A percentile compares a stretch with the other conserved stretches of the same genome.
phyloP scores from a whole-genome alignment of 2,113 vertebrate species.

The Tychaedon coryphoeus region DNA sequence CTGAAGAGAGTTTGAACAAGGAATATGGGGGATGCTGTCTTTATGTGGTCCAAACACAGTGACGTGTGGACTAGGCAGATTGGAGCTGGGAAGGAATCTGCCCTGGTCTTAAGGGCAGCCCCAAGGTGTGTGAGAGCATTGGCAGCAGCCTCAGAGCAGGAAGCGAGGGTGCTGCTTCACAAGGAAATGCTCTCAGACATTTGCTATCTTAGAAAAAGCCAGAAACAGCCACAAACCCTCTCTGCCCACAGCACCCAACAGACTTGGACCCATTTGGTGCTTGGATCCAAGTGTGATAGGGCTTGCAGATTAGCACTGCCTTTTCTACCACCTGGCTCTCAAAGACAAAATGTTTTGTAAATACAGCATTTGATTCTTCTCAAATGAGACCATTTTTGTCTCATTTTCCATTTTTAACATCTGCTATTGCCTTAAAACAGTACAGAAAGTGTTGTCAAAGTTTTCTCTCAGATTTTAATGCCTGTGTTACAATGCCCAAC shows the following conservation, averaged over 20 bases:
- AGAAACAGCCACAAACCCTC: background rate
- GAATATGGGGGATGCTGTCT: background rate
- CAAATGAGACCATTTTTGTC: background rate
- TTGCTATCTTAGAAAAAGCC: background rate
- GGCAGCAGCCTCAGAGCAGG: fast-evolving
- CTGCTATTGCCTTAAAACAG: background rate
- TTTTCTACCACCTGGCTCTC: background rate
- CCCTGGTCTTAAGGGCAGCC: fast-evolving
- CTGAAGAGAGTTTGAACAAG: background rate
- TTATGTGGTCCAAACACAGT: background rate
- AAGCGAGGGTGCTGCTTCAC: fast-evolving
- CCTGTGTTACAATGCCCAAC: background rate
- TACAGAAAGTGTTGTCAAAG: background rate
- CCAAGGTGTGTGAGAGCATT: background rate
- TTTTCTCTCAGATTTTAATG: background rate
- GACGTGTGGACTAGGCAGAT: background rate
- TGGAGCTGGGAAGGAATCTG: background rate
- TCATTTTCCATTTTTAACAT: background rate
- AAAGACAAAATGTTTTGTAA: background rate
- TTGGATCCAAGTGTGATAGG: background rate
- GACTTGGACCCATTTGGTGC: background rate
- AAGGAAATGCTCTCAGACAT: background rate
- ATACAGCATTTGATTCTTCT: background rate
- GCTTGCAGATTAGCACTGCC: background rate
- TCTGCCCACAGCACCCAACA: background rate